phyloP scores from a whole-genome alignment of 2,797 vertebrate genomes.

The Sparus aurata region DNA sequence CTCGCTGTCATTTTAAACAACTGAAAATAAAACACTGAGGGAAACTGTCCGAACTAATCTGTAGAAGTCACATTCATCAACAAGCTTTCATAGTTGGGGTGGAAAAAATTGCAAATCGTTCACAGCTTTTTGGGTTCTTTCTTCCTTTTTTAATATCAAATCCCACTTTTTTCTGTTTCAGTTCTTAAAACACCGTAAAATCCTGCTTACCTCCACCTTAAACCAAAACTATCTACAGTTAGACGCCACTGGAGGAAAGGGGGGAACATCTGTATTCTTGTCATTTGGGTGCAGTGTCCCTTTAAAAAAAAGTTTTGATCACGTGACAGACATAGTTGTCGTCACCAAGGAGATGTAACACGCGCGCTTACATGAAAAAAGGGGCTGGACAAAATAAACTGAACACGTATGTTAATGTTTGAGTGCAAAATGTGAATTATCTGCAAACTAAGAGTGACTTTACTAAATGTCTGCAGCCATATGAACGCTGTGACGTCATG shows the following conservation, averaged over 20 bases:
- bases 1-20: too few species aligned
- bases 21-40: too few species aligned
- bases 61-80: too few species aligned
- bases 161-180: not conserved
- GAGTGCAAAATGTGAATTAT: too few species aligned
- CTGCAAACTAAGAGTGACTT: not conserved
- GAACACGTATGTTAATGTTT: too few species aligned
- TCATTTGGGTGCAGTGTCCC: constrained; percentile 3
- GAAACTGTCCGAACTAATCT: too few species aligned
- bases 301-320: constrained; percentile 18
- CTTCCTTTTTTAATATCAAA: not conserved
- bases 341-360: constrained; percentile 16
- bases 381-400: not conserved
- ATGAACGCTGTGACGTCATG: not conserved
- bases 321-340: constrained; percentile 15
- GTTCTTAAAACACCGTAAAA: not conserved
- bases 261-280: not conserved
- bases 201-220: not conserved
- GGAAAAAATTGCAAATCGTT: too few species aligned
- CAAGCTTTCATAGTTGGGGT: too few species aligned
- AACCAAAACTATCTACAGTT: too few species aligned
- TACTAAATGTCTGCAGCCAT: not conserved
- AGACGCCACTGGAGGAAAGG: too few species aligned
- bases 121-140: too few species aligned
- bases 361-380: not conserved